Base-by-base conservation (phyloP, 2,113 vertebrate species). In the Nycticryphes semicollaris region DNA sequence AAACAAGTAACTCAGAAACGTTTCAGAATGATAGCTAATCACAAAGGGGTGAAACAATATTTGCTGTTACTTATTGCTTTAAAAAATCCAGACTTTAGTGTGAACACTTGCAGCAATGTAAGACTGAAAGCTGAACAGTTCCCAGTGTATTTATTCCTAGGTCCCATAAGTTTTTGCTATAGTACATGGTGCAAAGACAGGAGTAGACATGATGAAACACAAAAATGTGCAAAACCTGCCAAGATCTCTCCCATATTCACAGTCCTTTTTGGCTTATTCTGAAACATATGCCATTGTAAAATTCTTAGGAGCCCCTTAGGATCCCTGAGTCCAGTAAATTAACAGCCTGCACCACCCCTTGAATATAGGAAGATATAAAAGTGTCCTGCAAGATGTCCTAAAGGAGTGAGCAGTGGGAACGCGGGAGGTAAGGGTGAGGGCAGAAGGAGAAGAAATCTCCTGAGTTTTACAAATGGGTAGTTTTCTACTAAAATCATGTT, bases 1-100 rank as follows among this genome's bases (percentile, higher is more conserved):
- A 92, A 96, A 96, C 80, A 94, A 94, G 72, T 79, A 94, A 86
- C 16, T 82, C 11, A 13, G 66, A 95, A 90, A 91, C 91, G 57
- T 84, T 57, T 74, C 47, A 77, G 24, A 90, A 68, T 70, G 68
- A 94, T 63, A 12, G 51, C 35, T 90, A 84, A 96, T 88, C 74
- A 76, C 15, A 94, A 93, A 92, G 53, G 6, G 27, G 7, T 4
- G 4, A 96, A 92, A 84, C 33, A 80, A 63, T 79, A 60, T 39
- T 48, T 43, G 10, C 30, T 89, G 39, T 87, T 94, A 87, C 41
- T 87, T 94, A 87, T 37, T 68, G 24, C n/a, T 90, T 95, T 84
- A 60, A 81, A 93, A 83, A 64, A 3, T 14, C 7, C 37, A 51
- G 30, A 72, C 11, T 89, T 77, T 84, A 91, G 67, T 64, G 51